Evolutionary conservation across 2,797 vertebrate species (phyloP), one percentile per base, ranked within the genome.

Genomic region (Notoglanidium macrostoma): DNA sequence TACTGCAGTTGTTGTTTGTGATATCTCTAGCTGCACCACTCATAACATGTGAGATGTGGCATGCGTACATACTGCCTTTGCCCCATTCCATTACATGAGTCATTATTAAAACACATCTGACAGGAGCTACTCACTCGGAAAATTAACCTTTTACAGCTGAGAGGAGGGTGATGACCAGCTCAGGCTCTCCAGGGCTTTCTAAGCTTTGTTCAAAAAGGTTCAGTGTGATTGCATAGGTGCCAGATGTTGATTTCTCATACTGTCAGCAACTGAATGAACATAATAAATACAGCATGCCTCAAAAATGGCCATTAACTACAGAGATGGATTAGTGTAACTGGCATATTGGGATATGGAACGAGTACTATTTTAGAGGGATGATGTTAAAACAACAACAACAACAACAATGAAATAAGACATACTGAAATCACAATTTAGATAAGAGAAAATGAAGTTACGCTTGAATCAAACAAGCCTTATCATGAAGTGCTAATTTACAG

Each of bases 81-180:
- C 87, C 73, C 73, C 63, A 76, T 85, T 87, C 21, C 79, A 21
- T 44, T 79, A 87, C 83, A 83, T 89, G 88, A 91, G 90, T 92
- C 93, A 87, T 87, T 89, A 92, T 86, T 54, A 90, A 92, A 92
- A 93, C 90, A 88, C 90, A 90, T 91, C 85, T 92, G 94, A 94
- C 93, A 90, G 91, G 88, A 93, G 87, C 91, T 90, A 89, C 91
- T 95, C 93, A 89, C 88, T 94, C 5, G 91, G 93, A 95, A 95
- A 94, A 94, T 93, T 86, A 92, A 94, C 93, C 94, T 94, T 93
- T 88, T 89, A 86, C 89, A 87, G 86, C 89, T 32, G 1, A 84
- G 91, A 90, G 14, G 54, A 85, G 26, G 46, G 72, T 73, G 87
- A 83, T 17, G 68, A 78, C 82, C 85, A 17, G 23, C 7, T 67